phyloP scores from a whole-genome alignment of 2,113 vertebrate species.

The Malaclemys terrapin region DNA sequence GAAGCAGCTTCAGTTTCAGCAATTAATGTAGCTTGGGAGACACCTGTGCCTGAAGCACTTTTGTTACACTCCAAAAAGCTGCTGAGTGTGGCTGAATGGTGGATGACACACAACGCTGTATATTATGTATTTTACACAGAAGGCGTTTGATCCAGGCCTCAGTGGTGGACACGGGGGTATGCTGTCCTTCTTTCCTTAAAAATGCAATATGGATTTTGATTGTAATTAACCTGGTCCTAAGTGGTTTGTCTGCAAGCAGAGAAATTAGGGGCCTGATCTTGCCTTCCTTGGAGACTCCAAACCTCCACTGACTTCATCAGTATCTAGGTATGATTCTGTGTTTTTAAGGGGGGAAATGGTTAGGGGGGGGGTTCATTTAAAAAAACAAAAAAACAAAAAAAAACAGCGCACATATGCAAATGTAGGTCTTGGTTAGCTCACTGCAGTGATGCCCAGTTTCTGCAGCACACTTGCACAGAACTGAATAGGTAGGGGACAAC shows the following conservation, averaged over 20 bases:
- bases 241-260: background rate
- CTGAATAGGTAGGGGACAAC: background rate
- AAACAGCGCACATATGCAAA: background rate
- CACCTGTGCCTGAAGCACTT: slow-evolving; percentile 71
- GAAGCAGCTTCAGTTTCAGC: slow-evolving; percentile 66
- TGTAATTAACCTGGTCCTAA: no score
- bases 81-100: slow-evolving; percentile 66
- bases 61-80: slow-evolving; percentile 61
- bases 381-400: background rate
- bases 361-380: background rate
- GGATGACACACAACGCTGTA: background rate
- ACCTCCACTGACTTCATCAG: background rate
- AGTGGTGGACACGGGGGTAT: fast-evolving
- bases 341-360: background rate
- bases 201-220: background rate
- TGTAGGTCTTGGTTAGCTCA: background rate
- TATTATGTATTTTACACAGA: background rate
- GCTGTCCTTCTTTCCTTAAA: background rate
- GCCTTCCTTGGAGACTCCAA: background rate
- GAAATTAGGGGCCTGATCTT: background rate
- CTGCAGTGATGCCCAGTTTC: background rate
- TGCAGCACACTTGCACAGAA: background rate
- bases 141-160: background rate
- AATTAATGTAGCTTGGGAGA: slow-evolving; percentile 55
- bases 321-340: background rate